These are phyloP conservation scores for Mimumesa dahlbomi DNA, from an alignment of 2,888 invertebrate species.

Conservation along the genomic window DNA sequence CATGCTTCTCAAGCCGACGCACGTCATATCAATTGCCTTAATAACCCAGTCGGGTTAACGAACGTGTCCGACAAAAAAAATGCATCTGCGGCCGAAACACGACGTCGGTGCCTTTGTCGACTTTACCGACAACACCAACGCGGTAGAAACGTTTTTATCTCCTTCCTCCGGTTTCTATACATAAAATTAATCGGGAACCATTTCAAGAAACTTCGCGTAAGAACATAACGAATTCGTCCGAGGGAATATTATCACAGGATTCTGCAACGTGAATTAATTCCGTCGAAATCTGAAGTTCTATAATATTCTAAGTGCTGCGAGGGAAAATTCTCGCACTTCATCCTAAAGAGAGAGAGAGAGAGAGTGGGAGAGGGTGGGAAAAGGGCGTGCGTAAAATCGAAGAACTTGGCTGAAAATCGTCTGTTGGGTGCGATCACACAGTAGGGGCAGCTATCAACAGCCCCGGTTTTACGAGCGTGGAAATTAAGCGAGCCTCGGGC, in stretches of 20 bases:
- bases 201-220: too few relatives aligned
- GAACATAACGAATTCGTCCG: too few relatives aligned
- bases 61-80: conserved; percentile 23
- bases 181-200: too few relatives aligned
- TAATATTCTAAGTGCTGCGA: background rate
- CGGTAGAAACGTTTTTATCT: too few relatives aligned
- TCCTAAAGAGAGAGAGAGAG: too few relatives aligned
- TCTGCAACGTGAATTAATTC: background rate
- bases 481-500: conserved; percentile 58
- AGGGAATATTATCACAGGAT: too few relatives aligned
- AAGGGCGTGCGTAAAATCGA: too few relatives aligned
- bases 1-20: background rate
- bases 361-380: too few relatives aligned
- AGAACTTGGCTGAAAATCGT: background rate
- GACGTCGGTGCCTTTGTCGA: conserved; percentile 20
- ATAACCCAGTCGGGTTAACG: conserved; percentile 35
- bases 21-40: conserved; percentile 39
- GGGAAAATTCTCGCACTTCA: background rate
- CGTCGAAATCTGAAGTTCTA: background rate
- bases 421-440: conserved; percentile 5
- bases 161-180: too few relatives aligned
- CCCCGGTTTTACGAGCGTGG: conserved; percentile 63
- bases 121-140: background rate
- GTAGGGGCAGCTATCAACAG: background rate
- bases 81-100: conserved; percentile 27